Conservation (phyloP, 2,113 vertebrate species). For the Ceuthmochares aereus region DNA sequence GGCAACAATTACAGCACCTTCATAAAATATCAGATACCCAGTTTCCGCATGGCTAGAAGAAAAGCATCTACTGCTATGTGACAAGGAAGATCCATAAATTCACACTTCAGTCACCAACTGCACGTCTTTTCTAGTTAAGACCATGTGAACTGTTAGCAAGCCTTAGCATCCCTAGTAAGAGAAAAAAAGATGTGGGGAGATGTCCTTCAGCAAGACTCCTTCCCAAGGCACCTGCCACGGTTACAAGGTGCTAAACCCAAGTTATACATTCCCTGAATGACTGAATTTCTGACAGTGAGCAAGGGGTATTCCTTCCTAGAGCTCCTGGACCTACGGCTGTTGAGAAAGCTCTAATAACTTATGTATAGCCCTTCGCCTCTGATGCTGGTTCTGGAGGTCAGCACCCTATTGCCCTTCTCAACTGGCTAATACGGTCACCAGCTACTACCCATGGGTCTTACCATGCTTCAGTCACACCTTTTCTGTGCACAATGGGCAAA, state of each 20-base stretch:
- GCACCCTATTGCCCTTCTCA: background rate
- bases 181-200: background rate
- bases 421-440: background rate
- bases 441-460: background rate
- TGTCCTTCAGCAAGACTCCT: background rate
- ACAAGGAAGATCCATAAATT: background rate
- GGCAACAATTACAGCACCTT: background rate
- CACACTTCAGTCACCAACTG: background rate
- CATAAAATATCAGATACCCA: background rate
- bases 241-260: background rate
- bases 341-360: background rate
- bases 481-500: fast-evolving
- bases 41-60: background rate
- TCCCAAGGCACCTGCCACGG: background rate
- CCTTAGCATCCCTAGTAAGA: background rate
- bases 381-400: fast-evolving
- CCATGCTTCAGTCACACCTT: background rate
- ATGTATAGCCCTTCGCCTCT: background rate
- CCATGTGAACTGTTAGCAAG: background rate
- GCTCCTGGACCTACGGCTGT: background rate
- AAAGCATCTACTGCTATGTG: background rate
- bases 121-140: background rate
- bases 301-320: background rate
- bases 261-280: background rate
- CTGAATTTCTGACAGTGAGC: background rate